Percentiles rank a stretch among this genome's conserved stretches.
phyloP scores from a whole-genome alignment of 2,113 vertebrate genomes.

The Alosa alosa region DNA sequence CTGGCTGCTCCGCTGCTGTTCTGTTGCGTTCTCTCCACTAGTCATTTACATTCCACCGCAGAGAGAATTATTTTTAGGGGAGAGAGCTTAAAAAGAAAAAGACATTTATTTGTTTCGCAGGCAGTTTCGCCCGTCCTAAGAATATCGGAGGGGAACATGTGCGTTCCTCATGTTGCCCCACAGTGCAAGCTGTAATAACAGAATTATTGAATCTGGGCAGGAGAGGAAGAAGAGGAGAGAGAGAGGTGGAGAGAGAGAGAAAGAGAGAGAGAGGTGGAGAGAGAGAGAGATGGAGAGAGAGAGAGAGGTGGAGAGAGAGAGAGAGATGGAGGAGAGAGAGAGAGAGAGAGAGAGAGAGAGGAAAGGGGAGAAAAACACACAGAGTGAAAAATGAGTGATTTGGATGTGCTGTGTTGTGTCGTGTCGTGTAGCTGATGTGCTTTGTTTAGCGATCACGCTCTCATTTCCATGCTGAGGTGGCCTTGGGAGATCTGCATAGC shows the following conservation, averaged over 20 bases:
- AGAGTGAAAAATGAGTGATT: too few species aligned
- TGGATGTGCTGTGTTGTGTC: too few species aligned
- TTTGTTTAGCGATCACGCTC: background rate
- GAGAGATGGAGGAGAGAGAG: background rate
- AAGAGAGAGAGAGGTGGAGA: too few species aligned
- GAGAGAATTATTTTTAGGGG: constrained; percentile 47
- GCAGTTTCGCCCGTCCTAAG: background rate
- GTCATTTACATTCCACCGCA: constrained; percentile 49
- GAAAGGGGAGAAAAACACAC: too few species aligned
- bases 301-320: background rate
- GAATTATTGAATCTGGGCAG: background rate
- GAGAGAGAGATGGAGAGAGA: background rate
- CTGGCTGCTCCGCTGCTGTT: constrained; percentile 35
- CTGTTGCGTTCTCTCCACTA: constrained; percentile 23
- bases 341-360: background rate
- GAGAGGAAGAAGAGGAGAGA: background rate
- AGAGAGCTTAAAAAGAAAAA: background rate
- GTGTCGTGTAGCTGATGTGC: background rate
- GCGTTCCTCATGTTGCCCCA: background rate
- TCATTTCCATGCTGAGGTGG: background rate
- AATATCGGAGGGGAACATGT: background rate
- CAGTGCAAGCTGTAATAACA: constrained; percentile 1
- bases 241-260: too few species aligned
- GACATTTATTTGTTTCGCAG: constrained; percentile 8
- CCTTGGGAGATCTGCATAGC: background rate